A percentile compares a stretch with the other conserved stretches of the same genome.
These are phyloP conservation scores for Platysternon megacephalum DNA, from an alignment of 2,113 vertebrate species.

Conservation along the genomic window DNA sequence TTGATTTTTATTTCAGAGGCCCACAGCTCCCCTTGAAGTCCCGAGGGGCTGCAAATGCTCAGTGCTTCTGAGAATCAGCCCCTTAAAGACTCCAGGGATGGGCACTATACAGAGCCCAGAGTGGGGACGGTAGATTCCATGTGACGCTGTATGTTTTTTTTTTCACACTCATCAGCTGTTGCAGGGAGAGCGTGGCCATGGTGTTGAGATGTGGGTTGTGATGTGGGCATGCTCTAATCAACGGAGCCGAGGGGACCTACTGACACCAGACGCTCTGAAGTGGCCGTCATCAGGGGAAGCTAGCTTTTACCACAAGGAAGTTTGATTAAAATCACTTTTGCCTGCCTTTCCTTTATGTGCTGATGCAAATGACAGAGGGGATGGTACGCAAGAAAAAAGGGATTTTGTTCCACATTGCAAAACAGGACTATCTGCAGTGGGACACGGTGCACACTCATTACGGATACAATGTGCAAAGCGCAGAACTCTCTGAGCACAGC, in stretches of 20 bases:
- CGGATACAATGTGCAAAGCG: neutral
- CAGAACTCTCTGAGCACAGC: neutral
- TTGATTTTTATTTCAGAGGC: too few species aligned
- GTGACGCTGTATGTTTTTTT: neutral
- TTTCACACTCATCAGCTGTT: neutral
- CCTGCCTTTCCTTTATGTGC: neutral
- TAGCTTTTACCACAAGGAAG: rapidly evolving
- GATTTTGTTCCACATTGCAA: neutral
- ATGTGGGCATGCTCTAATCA: neutral
- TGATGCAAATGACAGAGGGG: neutral
- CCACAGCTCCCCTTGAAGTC: too few species aligned
- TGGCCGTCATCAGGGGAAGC: neutral
- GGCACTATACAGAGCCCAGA: neutral
- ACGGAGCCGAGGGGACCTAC: rapidly evolving
- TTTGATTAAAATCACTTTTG: neutral
- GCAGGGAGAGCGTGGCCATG: rapidly evolving
- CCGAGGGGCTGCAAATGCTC: rapidly evolving
- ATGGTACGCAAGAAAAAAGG: neutral
- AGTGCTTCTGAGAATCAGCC: neutral
- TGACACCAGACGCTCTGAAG: rapidly evolving
- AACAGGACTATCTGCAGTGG: neutral
- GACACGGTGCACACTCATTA: neutral
- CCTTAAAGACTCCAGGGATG: neutral
- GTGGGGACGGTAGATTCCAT: rapidly evolving
- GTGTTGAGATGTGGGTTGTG: neutral